Percentiles rank a stretch among this genome's conserved stretches.
Evolutionary conservation across 1,140 invertebrate species (phyloP).

Genomic region (Macrobrachium nipponense): DNA sequence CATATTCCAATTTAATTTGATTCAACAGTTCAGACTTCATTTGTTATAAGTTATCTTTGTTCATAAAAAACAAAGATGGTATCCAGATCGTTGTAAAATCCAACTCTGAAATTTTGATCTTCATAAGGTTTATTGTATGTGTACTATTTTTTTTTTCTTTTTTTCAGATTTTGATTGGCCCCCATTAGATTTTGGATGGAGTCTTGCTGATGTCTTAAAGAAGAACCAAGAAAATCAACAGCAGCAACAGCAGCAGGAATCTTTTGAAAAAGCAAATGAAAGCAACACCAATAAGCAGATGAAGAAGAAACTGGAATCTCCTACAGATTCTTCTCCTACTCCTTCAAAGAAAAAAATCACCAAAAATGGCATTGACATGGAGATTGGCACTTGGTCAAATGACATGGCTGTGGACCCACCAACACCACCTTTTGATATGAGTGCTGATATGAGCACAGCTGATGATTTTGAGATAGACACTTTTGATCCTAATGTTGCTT

Average conservation of each 20-base stretch:
- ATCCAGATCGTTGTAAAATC: too few relatives aligned
- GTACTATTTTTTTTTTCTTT: conserved; percentile 56
- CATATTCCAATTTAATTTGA: too few relatives aligned
- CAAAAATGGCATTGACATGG: conserved; percentile 71
- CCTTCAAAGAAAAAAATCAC: conserved; percentile 33
- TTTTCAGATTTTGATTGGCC: conserved; percentile 80
- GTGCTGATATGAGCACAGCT: conserved; percentile 46
- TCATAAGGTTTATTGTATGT: too few relatives aligned
- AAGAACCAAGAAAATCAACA: conserved; percentile 63
- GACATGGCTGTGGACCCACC: conserved; percentile 78
- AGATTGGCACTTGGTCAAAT: conserved; percentile 92
- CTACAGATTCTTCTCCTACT: conserved; percentile 12
- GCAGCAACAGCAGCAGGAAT: conserved; percentile 50
- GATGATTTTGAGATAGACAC: conserved; percentile 67
- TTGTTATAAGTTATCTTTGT: too few relatives aligned
- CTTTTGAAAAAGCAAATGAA: not conserved
- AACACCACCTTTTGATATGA: conserved; percentile 43
- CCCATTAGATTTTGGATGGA: conserved; percentile 93
- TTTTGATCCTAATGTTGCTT: conserved; percentile 68
- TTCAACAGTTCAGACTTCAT: too few relatives aligned
- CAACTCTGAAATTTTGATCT: too few relatives aligned
- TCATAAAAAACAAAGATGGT: too few relatives aligned
- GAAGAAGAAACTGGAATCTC: not conserved
- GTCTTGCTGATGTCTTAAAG: conserved; percentile 81
- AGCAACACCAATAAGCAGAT: conserved; percentile 1